Base-by-base conservation (phyloP, 2,797 vertebrate genomes). In the Acipenser ruthenus region DNA sequence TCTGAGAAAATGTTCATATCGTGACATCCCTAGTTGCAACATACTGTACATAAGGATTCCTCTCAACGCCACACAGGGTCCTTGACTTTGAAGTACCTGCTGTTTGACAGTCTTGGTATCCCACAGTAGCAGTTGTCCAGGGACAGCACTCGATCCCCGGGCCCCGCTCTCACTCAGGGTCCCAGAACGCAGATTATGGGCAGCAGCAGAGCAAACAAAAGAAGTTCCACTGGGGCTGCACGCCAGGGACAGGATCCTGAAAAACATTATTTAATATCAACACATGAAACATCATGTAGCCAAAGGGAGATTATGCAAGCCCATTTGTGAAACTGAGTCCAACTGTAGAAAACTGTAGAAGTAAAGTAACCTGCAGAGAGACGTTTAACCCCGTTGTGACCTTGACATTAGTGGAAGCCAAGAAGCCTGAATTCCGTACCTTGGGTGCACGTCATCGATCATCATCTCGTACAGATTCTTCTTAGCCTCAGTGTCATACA, bases 41-140 rank as follows among this genome's bases (percentile, higher is more conserved):
- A 5, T 5, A 18, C n/a, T n/a, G n/a, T n/a, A n/a, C 18, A 37
- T 37, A 37, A 37, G 37, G 37, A 37, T 4, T 37, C 37, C 37
- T 5, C 37, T 37, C 37, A 37, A 37, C 37, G 5, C 5, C 37
- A 37, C 5, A 37, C 37, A 37, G 37, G 37, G 37, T 37, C 37
- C 37, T 37, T 37, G 37, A 37, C 37, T 37, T n/a, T 64, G 15
- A 7, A 37, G 1, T 79, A 98, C 95, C 93, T 98, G 95, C 68
- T 98, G 95, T 77, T 98, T 98, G 84, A 99, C 96, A 0, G 92
- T 96, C 80, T 99, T 99, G 1, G 95, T 98, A 82, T 99, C 97
- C 97, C 96, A 99, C 4, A 99, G 86, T 8, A 98, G 83, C 75
- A 99, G 88, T 59, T 88, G 91, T 68, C 97, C 97, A 0, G 94